Base-by-base conservation (phyloP, 2,888 invertebrate species). In the Cylloceria caligata region DNA sequence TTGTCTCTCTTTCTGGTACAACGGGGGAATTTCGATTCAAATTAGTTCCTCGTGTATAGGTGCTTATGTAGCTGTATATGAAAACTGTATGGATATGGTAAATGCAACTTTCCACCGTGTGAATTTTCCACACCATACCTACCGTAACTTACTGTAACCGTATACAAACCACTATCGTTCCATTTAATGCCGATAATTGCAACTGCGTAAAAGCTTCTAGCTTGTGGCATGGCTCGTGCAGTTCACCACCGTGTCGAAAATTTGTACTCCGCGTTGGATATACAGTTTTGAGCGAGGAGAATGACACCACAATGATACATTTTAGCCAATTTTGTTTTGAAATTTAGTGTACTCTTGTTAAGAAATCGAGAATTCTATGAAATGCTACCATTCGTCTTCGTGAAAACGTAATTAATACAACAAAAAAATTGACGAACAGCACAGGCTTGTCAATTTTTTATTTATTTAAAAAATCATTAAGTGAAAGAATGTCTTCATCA, bases 181-280 rank as follows among this genome's bases (percentile, higher is more conserved):
- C 72, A 80, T 80, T 83, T 74, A 74, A 74, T 80, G 42, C 65
- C 52, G 65, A 49, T 77, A 80, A 83, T 80, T 77, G 74, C 73
- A 69, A 69, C 67, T 36, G 30, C 68, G 77, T 67, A 45, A 77
- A 77, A 77, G 73, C 49, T 69, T 42, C 55, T 16, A 52, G 45
- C 64, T 62, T 34, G 67, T 42, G 65, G 68, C 47, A 36, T 36
- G 45, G 45, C 57, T 65, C 67, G 30, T 65, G 11, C 21, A 11
- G 52, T 3, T 52, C 24, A 52, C 52, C 52, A 52, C 52, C 52
- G 52, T 52, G 52, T 11, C 24, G 52, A 52, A 7, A 36, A 24
- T 52, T 52, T 52, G 24, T 24, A 24, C 52, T 9, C 52, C 13
- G 13, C 6, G 52, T 24, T 52, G 24, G 24, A 24, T 24, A 11